Evolutionary conservation across 2,113 vertebrate genomes (phyloP).

Genomic region (Accipiter virgatus): DNA sequence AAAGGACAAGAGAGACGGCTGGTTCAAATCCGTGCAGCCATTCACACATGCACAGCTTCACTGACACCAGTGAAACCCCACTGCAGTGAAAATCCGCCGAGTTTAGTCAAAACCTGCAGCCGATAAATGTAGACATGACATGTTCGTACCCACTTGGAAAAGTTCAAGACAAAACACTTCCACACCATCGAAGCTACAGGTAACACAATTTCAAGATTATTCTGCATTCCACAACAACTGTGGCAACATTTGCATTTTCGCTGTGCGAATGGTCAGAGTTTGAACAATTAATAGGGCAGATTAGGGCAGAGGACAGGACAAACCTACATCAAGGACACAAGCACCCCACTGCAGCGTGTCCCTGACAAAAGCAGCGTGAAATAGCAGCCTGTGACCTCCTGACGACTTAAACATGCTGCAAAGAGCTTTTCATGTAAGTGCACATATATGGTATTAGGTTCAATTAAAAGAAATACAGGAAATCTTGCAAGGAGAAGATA

Average conservation of each 20-base stretch:
- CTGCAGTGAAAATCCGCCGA: not conserved
- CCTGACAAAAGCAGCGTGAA: not conserved
- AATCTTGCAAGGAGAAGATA: not conserved
- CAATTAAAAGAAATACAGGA: not conserved
- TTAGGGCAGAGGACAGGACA: not conserved
- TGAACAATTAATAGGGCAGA: not conserved
- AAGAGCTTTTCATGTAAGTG: not conserved
- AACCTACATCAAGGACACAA: not conserved
- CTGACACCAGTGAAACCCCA: not conserved
- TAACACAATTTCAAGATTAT: not conserved
- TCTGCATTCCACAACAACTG: not conserved
- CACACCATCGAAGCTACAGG: not conserved
- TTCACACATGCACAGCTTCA: fast-evolving
- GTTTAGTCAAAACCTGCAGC: not conserved
- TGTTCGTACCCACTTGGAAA: not conserved
- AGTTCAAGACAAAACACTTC: not conserved
- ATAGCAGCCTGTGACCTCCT: not conserved
- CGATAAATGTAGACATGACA: not conserved
- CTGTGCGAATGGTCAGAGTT: not conserved
- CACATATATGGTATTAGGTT: not conserved
- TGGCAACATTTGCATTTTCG: not conserved
- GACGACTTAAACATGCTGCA: not conserved
- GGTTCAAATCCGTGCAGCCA: fast-evolving
- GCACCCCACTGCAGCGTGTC: not conserved
- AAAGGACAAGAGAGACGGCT: not conserved